Base-by-base conservation (phyloP, 2,113 vertebrate genomes). In the Cyrtonyx montezumae region DNA sequence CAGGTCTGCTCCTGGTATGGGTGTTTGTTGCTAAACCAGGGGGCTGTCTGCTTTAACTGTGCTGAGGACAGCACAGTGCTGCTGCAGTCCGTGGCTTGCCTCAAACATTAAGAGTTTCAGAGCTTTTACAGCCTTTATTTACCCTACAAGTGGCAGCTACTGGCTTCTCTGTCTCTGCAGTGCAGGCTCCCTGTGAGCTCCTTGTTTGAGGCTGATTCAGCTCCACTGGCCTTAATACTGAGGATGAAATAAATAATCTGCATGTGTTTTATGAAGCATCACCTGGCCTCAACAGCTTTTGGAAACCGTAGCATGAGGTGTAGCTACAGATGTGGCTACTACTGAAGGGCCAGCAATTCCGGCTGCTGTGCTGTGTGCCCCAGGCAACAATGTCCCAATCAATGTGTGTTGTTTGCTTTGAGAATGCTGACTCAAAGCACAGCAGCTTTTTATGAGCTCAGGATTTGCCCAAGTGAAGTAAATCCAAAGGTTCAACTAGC, bases 61-160 rank as follows among this genome's bases (percentile, higher is more conserved):
- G 28, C 51, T 53, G 51, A 53, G 51, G 26, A 19, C 1, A 2
- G 22, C 32, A 10, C 7, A 1, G 11, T 13, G 46, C 74, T 11
- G 8, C 2, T 14, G 58, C 66, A 14, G 8, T 11, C 58, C 43
- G 45, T 19, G 79, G 45, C 17, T 6, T 14, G 26, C 22, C 42
- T 8, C 10, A 68, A 37, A 63, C 7, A 3, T 16, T 37, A 18
- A 32, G 7, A 0, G 9, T 7, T 51, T 18, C 9, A 0, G 13
- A 46, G 63, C 15, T 0, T 10, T 62, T 23, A 34, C 0, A 1
- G 21, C 36, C 6, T 8, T 4, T 0, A 48, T 68, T n/a, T 2
- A 0, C 4, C 17, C 55, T 19, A 1, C 26, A 4, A 16, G 15
- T 2, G 2, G 19, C 70, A 32, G 15, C 10, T 5, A n/a, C 11